These are phyloP conservation scores for Pithys albifrons DNA, from an alignment of 2,113 vertebrate species.

Conservation along the genomic window DNA sequence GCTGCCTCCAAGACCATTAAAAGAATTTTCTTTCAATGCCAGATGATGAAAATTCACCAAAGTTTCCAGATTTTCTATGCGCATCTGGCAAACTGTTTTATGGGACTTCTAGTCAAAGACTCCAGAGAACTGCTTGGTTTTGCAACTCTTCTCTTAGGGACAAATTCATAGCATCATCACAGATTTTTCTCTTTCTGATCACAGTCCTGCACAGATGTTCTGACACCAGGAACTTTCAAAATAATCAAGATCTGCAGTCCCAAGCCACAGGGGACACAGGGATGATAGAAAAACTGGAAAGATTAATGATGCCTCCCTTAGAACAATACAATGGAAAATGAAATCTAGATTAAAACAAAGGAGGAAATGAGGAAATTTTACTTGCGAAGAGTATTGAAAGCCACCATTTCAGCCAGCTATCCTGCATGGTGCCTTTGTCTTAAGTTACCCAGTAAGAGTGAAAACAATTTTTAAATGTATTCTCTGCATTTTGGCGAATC, in stretches of 20 bases:
- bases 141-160: not conserved
- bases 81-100: not conserved
- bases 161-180: not conserved
- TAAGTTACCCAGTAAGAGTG: not conserved
- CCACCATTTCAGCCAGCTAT: not conserved
- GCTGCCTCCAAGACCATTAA: not conserved
- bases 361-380: not conserved
- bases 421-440: not conserved
- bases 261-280: not conserved
- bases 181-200: not conserved
- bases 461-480: not conserved
- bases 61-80: not conserved
- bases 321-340: not conserved
- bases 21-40: not conserved
- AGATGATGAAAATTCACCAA: not conserved
- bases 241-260: not conserved
- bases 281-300: not conserved
- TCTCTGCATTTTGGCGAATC: not conserved
- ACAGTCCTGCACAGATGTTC: not conserved
- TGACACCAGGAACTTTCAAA: not conserved
- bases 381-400: not conserved
- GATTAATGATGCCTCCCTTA: not conserved
- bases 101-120: not conserved
- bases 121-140: not conserved
- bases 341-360: not conserved